Conservation (phyloP, 2,888 invertebrate genomes). For the Tubulanus polymorphus region DNA sequence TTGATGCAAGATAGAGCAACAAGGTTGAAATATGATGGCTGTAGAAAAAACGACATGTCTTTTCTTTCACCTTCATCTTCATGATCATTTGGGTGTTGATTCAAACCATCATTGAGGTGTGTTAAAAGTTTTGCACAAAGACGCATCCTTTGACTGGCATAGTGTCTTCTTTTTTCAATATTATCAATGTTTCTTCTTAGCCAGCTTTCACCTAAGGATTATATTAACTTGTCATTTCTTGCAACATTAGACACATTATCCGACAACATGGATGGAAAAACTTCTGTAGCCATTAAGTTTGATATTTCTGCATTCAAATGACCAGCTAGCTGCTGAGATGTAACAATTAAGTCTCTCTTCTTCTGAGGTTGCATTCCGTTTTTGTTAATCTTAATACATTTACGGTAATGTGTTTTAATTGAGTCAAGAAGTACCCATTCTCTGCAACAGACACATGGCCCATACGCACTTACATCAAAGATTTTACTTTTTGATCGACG, state of each 20-base stretch:
- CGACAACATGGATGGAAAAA: conserved; percentile 12
- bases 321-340: conserved; percentile 12
- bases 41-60: conserved; percentile 9
- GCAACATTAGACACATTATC: conserved; percentile 16
- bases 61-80: not conserved
- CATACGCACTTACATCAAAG: conserved; percentile 12
- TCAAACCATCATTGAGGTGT: conserved; percentile 1
- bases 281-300: not conserved
- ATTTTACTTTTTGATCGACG: conserved; percentile 12
- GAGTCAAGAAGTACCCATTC: conserved; percentile 12
- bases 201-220: conserved; percentile 19
- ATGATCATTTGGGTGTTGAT: not conserved
- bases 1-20: conserved; percentile 6
- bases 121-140: conserved; percentile 11
- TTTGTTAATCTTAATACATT: conserved; percentile 5
- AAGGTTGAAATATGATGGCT: conserved; percentile 10
- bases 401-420: conserved; percentile 11
- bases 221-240: conserved; percentile 14
- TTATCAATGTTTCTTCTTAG: conserved; percentile 14
- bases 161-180: conserved; percentile 13
- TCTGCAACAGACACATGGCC: conserved; percentile 17
- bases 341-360: conserved; percentile 15
- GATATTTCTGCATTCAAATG: not conserved
- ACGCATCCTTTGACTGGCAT: conserved; percentile 14
- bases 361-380: not conserved